Conservation (phyloP, 2,797 vertebrate genomes). For the Acipenser oxyrinchus region DNA sequence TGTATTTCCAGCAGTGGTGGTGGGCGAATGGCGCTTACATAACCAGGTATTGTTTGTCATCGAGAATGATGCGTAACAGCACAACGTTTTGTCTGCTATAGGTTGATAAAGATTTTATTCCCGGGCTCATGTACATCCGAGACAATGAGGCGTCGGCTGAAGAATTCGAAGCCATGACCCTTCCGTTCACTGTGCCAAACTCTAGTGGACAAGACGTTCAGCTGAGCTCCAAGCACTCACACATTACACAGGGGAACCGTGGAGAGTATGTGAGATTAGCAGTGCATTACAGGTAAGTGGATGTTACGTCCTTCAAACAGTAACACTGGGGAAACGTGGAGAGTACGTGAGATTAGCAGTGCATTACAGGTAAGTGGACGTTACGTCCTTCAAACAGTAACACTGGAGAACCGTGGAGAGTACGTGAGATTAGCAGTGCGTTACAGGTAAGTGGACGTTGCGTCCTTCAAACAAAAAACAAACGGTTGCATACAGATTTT, state of each 20-base stretch:
- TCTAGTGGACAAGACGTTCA: slow-evolving; percentile 96
- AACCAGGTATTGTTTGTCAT: slow-evolving; percentile 23
- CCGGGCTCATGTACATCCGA: slow-evolving; percentile 95
- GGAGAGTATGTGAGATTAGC: slow-evolving; percentile 91
- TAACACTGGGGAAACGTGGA: slow-evolving; percentile 74
- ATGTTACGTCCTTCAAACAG: not conserved
- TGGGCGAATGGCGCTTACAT: not conserved
- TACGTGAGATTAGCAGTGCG: too few species aligned
- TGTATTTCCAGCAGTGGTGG: not conserved
- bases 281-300: slow-evolving; percentile 86
- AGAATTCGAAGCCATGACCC: slow-evolving; percentile 94
- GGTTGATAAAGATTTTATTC: slow-evolving; percentile 99
- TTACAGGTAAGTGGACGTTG: not conserved
- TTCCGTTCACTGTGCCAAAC: slow-evolving; percentile 93
- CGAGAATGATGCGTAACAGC: not conserved
- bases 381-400: too few species aligned
- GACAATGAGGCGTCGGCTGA: slow-evolving; percentile 93
- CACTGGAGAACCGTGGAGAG: too few species aligned
- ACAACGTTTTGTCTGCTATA: slow-evolving; percentile 30
- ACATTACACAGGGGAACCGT: slow-evolving; percentile 91
- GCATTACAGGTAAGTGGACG: too few species aligned
- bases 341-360: slow-evolving; percentile 69
- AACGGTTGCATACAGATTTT: too few species aligned
- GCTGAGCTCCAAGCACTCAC: slow-evolving; percentile 87
- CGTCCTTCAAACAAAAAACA: too few species aligned